These are phyloP conservation scores for Hemicrepidius hirtus DNA, from an alignment of 2,888 invertebrate species.

Conservation along the genomic window DNA sequence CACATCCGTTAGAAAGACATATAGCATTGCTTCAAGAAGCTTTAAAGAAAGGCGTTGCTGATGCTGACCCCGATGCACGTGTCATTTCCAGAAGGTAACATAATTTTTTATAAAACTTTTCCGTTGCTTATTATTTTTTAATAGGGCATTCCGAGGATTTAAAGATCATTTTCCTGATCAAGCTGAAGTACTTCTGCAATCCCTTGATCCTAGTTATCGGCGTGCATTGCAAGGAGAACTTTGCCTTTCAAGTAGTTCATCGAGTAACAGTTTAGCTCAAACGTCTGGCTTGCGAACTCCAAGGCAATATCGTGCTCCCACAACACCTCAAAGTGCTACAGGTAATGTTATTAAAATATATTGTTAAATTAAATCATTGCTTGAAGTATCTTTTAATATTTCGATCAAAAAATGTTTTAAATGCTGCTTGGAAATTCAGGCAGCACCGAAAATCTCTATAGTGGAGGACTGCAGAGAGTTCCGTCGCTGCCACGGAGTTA, in stretches of 20 bases:
- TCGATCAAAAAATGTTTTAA: conserved; percentile 39
- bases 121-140: conserved; percentile 52
- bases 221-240: conserved; percentile 76
- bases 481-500: conserved; percentile 77
- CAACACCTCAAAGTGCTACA: conserved; percentile 69
- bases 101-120: conserved; percentile 27
- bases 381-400: not conserved
- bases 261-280: conserved; percentile 73
- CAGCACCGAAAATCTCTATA: conserved; percentile 77
- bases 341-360: conserved; percentile 30
- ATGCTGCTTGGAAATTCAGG: conserved; percentile 68
- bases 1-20: conserved; percentile 87
- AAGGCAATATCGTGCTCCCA: conserved; percentile 68
- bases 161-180: conserved; percentile 92
- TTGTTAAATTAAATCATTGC: not conserved
- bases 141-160: conserved; percentile 92
- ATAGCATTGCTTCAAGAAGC: conserved; percentile 86
- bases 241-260: conserved; percentile 76
- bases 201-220: conserved; percentile 87
- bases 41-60: conserved; percentile 89
- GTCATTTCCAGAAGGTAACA: conserved; percentile 86
- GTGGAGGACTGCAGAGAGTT: conserved; percentile 74
- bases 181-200: conserved; percentile 88
- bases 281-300: conserved; percentile 69
- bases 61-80: conserved; percentile 95